These are phyloP conservation scores for Sebastes wilsoni DNA, from an alignment of 2,797 vertebrate genomes.

Conservation along the genomic window DNA sequence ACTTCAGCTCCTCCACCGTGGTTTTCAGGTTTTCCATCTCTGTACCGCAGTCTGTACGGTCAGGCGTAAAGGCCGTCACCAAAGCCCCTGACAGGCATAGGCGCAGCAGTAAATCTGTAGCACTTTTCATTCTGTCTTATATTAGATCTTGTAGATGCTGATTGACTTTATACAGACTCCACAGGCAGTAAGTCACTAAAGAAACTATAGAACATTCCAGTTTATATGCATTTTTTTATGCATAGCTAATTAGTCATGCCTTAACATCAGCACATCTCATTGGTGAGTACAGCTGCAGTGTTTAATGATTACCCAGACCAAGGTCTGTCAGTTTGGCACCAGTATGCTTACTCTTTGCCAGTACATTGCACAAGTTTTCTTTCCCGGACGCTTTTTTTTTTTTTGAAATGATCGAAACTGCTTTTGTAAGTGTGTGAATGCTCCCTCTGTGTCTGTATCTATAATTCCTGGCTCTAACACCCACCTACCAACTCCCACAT, in stretches of 20 bases:
- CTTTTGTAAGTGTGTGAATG: background rate
- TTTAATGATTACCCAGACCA: background rate
- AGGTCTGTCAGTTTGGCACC: background rate
- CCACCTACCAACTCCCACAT: background rate
- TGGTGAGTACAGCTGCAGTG: background rate
- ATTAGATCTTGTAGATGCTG: background rate
- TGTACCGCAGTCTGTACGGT: too few species aligned
- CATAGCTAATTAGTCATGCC: background rate
- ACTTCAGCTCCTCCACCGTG: too few species aligned
- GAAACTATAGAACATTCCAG: background rate
- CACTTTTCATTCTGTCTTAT: background rate
- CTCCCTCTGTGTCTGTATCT: background rate
- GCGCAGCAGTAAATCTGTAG: background rate
- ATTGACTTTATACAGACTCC: background rate
- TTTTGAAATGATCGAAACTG: background rate
- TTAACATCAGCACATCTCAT: background rate
- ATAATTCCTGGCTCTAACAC: background rate
- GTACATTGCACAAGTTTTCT: background rate
- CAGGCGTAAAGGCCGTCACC: background rate
- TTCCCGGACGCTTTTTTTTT: background rate
- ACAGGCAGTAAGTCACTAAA: background rate
- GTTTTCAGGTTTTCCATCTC: too few species aligned
- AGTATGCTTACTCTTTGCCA: background rate
- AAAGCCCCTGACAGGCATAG: background rate
- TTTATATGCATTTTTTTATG: background rate